Percentiles rank a stretch among this genome's conserved stretches.
These are phyloP conservation scores for Erebia aethiops DNA, from an alignment of 2,888 invertebrate species.

Conservation along the genomic window DNA sequence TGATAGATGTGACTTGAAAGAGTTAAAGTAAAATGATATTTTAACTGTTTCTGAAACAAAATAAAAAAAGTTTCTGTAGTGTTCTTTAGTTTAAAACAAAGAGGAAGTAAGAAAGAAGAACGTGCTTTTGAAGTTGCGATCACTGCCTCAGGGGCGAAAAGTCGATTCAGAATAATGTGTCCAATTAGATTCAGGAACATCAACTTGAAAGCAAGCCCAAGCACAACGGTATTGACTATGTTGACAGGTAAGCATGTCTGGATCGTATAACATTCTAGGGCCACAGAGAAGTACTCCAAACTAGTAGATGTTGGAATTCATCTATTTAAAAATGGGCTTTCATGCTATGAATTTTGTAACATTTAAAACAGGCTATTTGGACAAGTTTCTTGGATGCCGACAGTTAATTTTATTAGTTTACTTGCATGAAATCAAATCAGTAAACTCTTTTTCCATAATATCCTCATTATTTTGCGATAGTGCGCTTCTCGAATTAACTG, in stretches of 20 bases:
- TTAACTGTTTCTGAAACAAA: constrained; percentile 17
- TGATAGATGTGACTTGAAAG: constrained; percentile 48
- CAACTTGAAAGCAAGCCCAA: constrained; percentile 79
- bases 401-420: constrained; percentile 61
- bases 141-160: constrained; percentile 57
- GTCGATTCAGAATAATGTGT: constrained; percentile 52
- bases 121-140: constrained; percentile 67
- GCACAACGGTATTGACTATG: constrained; percentile 70
- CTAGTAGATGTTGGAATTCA: constrained; percentile 61
- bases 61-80: constrained; percentile 36
- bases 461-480: background rate
- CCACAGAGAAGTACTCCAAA: constrained; percentile 61
- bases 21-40: constrained; percentile 24
- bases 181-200: constrained; percentile 61
- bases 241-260: constrained; percentile 67
- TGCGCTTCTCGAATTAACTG: constrained; percentile 61
- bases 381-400: constrained; percentile 65
- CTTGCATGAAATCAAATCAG: constrained; percentile 26
- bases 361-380: constrained; percentile 61
- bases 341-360: constrained; percentile 66
- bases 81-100: constrained; percentile 55
- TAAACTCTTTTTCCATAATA: constrained; percentile 6
- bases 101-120: constrained; percentile 61
- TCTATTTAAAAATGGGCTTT: constrained; percentile 65
- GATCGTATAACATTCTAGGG: constrained; percentile 65